These are phyloP conservation scores for Muschampia plurimacula DNA, from an alignment of 2,888 invertebrate species.

Conservation along the genomic window DNA sequence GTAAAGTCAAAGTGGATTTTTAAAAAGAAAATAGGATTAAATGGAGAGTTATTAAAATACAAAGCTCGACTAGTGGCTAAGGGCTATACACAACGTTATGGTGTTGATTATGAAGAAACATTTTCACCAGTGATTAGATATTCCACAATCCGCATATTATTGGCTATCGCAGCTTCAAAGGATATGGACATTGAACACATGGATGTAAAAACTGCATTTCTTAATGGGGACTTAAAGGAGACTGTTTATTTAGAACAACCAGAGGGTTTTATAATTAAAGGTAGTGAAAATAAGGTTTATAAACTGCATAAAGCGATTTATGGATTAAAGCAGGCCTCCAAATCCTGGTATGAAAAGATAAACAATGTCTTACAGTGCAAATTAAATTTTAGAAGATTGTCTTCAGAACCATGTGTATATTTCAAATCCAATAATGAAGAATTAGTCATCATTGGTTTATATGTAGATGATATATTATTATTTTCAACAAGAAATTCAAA, in stretches of 20 bases:
- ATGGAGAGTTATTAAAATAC: background rate
- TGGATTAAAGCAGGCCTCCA: background rate
- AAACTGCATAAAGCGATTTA: conserved; percentile 4
- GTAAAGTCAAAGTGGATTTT: background rate
- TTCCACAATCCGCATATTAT: background rate
- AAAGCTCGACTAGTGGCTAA: conserved; percentile 1
- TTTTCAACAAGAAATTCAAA: background rate
- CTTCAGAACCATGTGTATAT: conserved; percentile 1
- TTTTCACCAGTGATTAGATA: background rate
- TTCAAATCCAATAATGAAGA: background rate
- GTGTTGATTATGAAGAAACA: background rate
- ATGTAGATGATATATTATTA: conserved; percentile 3
- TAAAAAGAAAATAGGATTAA: background rate
- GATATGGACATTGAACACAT: background rate
- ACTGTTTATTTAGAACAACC: background rate
- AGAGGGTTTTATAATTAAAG: background rate
- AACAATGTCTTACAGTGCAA: too few relatives aligned
- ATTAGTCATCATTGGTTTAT: background rate
- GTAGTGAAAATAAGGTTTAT: conserved; percentile 1
- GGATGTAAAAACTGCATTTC: background rate
- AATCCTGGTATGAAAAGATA: background rate
- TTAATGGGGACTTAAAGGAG: conserved; percentile 4
- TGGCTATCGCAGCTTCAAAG: background rate
- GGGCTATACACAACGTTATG: background rate
- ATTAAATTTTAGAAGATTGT: background rate